phyloP scores from a whole-genome alignment of 2,888 invertebrate genomes.

The Orchestes rusci region DNA sequence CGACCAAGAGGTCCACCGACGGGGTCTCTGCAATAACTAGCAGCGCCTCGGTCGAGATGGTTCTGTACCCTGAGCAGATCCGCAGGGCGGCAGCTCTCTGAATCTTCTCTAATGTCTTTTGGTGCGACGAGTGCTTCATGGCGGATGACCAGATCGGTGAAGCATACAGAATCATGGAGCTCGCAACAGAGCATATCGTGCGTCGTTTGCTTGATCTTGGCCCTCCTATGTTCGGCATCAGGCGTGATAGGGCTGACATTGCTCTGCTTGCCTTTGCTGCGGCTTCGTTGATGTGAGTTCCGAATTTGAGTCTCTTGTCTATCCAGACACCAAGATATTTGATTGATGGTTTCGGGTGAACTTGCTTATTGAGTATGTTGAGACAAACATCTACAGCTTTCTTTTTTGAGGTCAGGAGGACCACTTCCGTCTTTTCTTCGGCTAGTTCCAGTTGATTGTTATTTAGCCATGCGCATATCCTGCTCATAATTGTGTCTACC shows the following conservation, averaged over 20 bases:
- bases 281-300: neutral
- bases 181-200: neutral
- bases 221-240: slow-evolving; percentile 1
- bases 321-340: slow-evolving; percentile 1
- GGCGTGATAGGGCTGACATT: neutral
- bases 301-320: neutral
- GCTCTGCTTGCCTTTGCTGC: neutral
- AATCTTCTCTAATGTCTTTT: no score
- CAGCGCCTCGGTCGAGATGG: no score
- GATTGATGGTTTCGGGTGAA: neutral
- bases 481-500: slow-evolving; percentile 1
- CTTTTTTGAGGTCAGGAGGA: slow-evolving; percentile 3
- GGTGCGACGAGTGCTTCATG: no score
- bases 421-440: slow-evolving; percentile 5
- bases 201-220: neutral
- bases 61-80: no score
- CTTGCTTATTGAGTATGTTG: neutral
- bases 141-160: neutral
- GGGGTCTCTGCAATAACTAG: no score
- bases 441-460: slow-evolving; percentile 5
- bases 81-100: no score
- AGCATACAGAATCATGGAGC: neutral
- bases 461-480: slow-evolving; percentile 5
- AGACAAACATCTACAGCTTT: neutral
- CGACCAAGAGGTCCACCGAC: no score